These are phyloP conservation scores for Andrena flavipes DNA, from an alignment of 2,888 invertebrate species.

Conservation along the genomic window DNA sequence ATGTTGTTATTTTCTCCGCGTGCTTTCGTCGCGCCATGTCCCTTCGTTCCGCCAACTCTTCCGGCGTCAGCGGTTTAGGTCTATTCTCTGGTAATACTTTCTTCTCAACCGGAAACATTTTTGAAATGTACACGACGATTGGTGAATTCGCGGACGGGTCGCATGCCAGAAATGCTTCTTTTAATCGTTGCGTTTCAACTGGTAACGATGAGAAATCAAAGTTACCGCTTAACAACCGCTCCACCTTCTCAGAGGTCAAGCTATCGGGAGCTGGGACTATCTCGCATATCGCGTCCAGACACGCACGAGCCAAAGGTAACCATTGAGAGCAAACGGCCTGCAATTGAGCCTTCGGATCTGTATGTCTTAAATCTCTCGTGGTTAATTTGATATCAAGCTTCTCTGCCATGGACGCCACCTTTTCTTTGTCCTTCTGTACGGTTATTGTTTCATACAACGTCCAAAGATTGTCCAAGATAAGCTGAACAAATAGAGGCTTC, in stretches of 20 bases:
- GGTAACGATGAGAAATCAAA: conserved; percentile 89
- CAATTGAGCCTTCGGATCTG: conserved; percentile 91
- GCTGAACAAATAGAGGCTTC: conserved; percentile 96
- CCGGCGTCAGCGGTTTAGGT: conserved; percentile 90
- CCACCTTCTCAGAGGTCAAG: conserved; percentile 91
- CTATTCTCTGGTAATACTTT: conserved; percentile 92
- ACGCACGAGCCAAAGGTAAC: conserved; percentile 93
- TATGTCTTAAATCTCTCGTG: conserved; percentile 91
- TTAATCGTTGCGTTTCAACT: conserved; percentile 89
- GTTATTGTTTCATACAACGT: conserved; percentile 94
- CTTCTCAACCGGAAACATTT: conserved; percentile 95
- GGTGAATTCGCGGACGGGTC: conserved; percentile 88
- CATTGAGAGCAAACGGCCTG: conserved; percentile 94
- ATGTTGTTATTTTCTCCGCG: conserved; percentile 86
- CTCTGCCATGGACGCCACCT: conserved; percentile 89
- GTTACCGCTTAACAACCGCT: conserved; percentile 92
- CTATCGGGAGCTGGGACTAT: conserved; percentile 93
- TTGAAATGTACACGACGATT: conserved; percentile 91
- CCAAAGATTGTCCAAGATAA: conserved; percentile 96
- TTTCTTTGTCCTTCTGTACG: conserved; percentile 91
- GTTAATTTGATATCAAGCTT: conserved; percentile 92
- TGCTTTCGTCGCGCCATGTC: conserved; percentile 89
- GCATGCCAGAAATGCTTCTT: conserved; percentile 90
- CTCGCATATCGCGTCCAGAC: conserved; percentile 93
- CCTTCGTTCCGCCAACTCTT: conserved; percentile 90